Evolutionary conservation across 2,888 invertebrate species (phyloP).

Genomic region (Abrostola triplasia): DNA sequence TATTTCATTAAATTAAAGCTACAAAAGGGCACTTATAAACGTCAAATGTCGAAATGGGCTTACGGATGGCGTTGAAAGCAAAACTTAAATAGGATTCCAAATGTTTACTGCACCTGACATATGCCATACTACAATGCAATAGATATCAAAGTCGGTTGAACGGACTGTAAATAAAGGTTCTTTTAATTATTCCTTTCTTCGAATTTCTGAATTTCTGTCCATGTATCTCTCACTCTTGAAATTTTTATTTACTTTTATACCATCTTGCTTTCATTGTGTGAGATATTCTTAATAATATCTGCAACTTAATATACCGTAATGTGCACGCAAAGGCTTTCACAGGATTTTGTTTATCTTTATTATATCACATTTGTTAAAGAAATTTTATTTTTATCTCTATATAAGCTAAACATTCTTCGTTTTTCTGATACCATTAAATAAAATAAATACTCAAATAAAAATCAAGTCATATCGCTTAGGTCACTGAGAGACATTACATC

Average conservation of each 20-base stretch:
- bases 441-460: conserved; percentile 37
- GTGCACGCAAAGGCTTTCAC: conserved; percentile 49
- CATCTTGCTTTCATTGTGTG: conserved; percentile 40
- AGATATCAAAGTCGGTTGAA: too few relatives aligned
- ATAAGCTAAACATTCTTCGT: conserved; percentile 33
- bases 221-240: conserved; percentile 50
- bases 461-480: conserved; percentile 31
- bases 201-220: not conserved
- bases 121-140: too few relatives aligned
- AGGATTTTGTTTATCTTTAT: conserved; percentile 11
- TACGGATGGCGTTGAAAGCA: too few relatives aligned
- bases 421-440: conserved; percentile 26
- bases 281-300: conserved; percentile 10
- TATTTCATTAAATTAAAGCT: too few relatives aligned
- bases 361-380: conserved; percentile 11
- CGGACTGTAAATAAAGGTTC: too few relatives aligned
- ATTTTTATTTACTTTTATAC: conserved; percentile 22
- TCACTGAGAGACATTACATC: conserved; percentile 45
- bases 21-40: too few relatives aligned
- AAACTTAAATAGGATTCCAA: too few relatives aligned
- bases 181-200: not conserved
- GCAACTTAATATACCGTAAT: conserved; percentile 21
- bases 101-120: too few relatives aligned
- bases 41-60: too few relatives aligned
- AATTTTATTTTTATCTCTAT: conserved; percentile 19